Evolutionary conservation across 2,113 vertebrate species (phyloP), one percentile per base, ranked within the genome.

Genomic region (Willisornis vidua): DNA sequence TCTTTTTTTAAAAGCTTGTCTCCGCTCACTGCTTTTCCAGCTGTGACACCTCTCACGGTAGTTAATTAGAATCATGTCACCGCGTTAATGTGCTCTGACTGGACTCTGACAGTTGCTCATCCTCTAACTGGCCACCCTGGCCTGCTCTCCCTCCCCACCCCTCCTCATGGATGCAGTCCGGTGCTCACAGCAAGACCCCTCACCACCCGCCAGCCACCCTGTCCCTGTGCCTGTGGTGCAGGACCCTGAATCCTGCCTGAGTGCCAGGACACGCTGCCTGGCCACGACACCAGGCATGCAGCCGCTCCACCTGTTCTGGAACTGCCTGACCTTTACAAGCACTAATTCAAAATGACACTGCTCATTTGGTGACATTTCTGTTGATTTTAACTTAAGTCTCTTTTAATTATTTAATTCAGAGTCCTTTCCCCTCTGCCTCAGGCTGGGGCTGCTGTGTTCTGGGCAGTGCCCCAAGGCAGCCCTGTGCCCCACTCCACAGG

Each of bases 61-160:
- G 97, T 98, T 99, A 99, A 99, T 99, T 98, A 99, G 98, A 98
- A 98, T 98, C 97, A 94, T 98, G 98, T 98, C 98, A 98, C 97
- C 97, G 63, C 98, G 98, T 98, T 98, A 98, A 99, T 98, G 98
- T 70, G 97, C 98, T 98, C 98, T 98, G 98, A 98, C 98, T 98
- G 97, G 98, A 98, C 98, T 97, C 91, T 97, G 98, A 98, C 97
- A 98, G 97, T 98, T 12, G 66, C 35, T n/a, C 28, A 78, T 90
- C 94, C 97, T 91, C 89, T 62, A 92, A 70, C 97, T 28, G 61
- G 90, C 89, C 55, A 14, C 70, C 82, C 61, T 2, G 17, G 62
- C 65, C 14, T 7, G 66, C 74, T 82, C 70, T 76, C 68, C 74
- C 76, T 95, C 63, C 70, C 45, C 3, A 8, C 29, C 4, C 46